Percentiles rank a stretch among this genome's conserved stretches.
phyloP scores from a whole-genome alignment of 2,113 vertebrate genomes.

The Oxyruncus cristatus region DNA sequence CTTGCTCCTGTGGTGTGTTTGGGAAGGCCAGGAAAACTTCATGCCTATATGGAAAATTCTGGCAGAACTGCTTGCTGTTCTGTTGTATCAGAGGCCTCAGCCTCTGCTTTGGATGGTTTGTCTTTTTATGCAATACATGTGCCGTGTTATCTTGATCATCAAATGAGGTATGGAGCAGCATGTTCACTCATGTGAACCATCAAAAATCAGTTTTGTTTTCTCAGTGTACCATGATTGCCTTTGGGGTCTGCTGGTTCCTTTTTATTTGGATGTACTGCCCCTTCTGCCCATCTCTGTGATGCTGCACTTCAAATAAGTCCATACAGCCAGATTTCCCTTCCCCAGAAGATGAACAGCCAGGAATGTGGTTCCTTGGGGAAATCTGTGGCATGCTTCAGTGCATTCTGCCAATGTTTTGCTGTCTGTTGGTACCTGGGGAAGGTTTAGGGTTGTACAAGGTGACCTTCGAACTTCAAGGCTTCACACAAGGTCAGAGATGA shows the following conservation, averaged over 20 bases:
- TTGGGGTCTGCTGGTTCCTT: background rate
- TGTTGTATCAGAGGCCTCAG: background rate
- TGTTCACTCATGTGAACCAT: background rate
- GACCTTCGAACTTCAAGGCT: background rate
- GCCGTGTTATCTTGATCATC: background rate
- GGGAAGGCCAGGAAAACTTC: background rate
- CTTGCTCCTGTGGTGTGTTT: background rate
- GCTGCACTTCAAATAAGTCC: background rate
- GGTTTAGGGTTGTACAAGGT: background rate
- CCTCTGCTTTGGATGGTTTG: background rate
- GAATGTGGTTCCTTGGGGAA: background rate
- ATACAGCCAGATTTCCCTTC: background rate
- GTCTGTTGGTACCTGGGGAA: background rate
- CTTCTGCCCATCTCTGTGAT: background rate
- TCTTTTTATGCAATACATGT: background rate
- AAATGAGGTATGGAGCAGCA: background rate
- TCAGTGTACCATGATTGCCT: background rate
- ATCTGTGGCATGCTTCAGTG: rapidly evolving
- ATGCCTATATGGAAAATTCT: background rate
- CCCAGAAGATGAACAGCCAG: background rate
- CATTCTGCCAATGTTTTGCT: background rate
- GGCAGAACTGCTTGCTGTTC: background rate
- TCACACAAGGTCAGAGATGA: background rate
- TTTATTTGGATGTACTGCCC: background rate
- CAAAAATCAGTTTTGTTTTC: background rate